Base-by-base conservation (phyloP, 1,140 invertebrate species). In the Drosophila azteca region DNA sequence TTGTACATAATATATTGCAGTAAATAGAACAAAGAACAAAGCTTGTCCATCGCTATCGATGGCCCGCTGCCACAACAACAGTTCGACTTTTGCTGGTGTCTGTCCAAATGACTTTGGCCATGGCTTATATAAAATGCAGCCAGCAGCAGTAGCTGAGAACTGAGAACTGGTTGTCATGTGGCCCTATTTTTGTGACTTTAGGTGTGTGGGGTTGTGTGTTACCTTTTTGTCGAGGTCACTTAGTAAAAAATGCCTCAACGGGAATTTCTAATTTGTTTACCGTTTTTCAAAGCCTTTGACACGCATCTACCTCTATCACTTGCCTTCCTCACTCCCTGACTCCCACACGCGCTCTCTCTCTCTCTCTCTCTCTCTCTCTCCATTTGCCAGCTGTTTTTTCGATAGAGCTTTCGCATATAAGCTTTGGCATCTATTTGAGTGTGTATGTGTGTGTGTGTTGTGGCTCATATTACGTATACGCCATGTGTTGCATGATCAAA, bases 41-140 rank as follows among this genome's bases (percentile, higher is more conserved):
- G 59, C 39, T 41, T 62, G 57, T 43, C 45, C 57, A 76, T 61
- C 41, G 74, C 43, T 48, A 78, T 51, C 44, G 26, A 50, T 48
- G 58, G 17, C 50, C n/a, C n/a, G n/a, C n/a, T n/a, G 17, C 17
- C 17, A 20, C 63, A 50, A 45, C 53, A 55, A 45, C 11, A 60
- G 41, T 52, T 70, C 35, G 48, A 64, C 49, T 54, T 31, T 63
- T 26, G 48, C 31, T 51, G 31, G 9, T 35, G 31, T 35, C 31
- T 35, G 43, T 48, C 50, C 35, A 52, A 22, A 63, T 62, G 74
- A 78, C 77, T 67, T 35, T 74, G 79, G 65, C 77, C 79, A 79
- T 79, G 80, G 71, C 79, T 83, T 76, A 83, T 76, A 83, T 83
- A 84, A 79, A 83, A 67, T 75, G 46, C 63, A 80, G 77, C 53